Evolutionary conservation across 2,888 invertebrate species (phyloP).

Genomic region (Aphrophora alni): DNA sequence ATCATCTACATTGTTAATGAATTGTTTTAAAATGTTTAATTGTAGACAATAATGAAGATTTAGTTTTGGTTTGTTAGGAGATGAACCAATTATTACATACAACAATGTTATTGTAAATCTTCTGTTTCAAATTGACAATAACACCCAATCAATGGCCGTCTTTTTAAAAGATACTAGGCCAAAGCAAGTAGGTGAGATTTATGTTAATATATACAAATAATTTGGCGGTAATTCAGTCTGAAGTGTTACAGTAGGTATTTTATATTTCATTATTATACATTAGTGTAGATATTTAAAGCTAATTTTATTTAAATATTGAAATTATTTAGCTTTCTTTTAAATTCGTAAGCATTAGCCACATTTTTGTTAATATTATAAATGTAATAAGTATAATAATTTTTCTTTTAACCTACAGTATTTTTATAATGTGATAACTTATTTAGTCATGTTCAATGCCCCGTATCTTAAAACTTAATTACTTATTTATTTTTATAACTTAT

Average conservation of each 20-base stretch:
- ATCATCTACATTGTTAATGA: not conserved
- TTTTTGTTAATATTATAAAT: no score
- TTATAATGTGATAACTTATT: no score
- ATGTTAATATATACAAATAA: not conserved
- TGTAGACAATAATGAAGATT: not conserved
- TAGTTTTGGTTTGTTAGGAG: not conserved
- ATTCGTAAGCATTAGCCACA: no score
- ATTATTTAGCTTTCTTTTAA: no score
- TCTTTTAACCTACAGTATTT: no score
- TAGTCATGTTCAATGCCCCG: no score
- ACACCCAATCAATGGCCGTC: not conserved
- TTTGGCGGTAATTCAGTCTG: not conserved
- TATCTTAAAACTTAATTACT: no score
- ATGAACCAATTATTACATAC: not conserved
- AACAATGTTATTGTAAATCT: not conserved
- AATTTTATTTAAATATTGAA: no score
- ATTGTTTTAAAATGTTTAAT: not conserved
- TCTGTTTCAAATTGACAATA: not conserved
- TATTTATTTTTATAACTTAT: no score
- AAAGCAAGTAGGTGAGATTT: not conserved
- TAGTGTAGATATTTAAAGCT: no score
- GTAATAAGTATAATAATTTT: no score
- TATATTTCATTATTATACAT: no score
- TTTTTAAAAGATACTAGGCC: slow-evolving; percentile 1
- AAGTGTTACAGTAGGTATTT: not conserved